Evolutionary conservation across 2,888 invertebrate species (phyloP).

Genomic region (Coremacera marginata): DNA sequence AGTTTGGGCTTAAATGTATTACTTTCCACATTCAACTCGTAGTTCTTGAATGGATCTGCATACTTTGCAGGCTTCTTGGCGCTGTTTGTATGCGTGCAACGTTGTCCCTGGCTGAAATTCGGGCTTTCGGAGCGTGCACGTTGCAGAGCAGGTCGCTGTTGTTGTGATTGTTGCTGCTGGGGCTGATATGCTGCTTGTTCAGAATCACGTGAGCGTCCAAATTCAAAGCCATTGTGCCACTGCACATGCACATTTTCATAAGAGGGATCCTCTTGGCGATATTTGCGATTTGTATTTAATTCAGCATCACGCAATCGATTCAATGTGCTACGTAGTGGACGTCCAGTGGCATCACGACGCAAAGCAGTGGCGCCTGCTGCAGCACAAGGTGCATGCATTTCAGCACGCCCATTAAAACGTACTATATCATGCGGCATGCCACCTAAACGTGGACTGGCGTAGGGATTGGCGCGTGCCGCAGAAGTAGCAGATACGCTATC

Average conservation of each 20-base stretch:
- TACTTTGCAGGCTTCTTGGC: slow-evolving; percentile 51
- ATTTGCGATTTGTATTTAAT: slow-evolving; percentile 37
- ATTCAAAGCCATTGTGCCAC: slow-evolving; percentile 69
- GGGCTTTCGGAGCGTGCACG: slow-evolving; percentile 68
- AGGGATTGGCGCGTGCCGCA: slow-evolving; percentile 59
- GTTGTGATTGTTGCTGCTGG: slow-evolving; percentile 32
- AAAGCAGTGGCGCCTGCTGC: slow-evolving; percentile 43
- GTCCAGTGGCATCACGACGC: slow-evolving; percentile 54
- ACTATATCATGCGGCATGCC: slow-evolving; percentile 65
- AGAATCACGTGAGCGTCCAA: slow-evolving; percentile 65
- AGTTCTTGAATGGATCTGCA: slow-evolving; percentile 66
- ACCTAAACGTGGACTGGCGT: slow-evolving; percentile 60
- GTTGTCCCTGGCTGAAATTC: slow-evolving; percentile 58
- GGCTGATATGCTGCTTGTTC: slow-evolving; percentile 45
- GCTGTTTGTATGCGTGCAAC: slow-evolving; percentile 51
- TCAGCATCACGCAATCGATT: slow-evolving; percentile 62
- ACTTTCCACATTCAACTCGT: slow-evolving; percentile 66
- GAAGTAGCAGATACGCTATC: slow-evolving; percentile 58
- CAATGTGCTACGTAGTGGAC: slow-evolving; percentile 64
- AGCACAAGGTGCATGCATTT: slow-evolving; percentile 53
- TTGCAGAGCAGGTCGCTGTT: slow-evolving; percentile 53
- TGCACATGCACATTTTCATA: slow-evolving; percentile 69
- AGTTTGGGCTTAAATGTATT: slow-evolving; percentile 65
- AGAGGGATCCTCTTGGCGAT: slow-evolving; percentile 66
- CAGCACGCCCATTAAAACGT: slow-evolving; percentile 64